Percentiles rank a stretch among this genome's conserved stretches.
phyloP scores from a whole-genome alignment of 1,140 invertebrate genomes.

The Eumeta japonica region DNA sequence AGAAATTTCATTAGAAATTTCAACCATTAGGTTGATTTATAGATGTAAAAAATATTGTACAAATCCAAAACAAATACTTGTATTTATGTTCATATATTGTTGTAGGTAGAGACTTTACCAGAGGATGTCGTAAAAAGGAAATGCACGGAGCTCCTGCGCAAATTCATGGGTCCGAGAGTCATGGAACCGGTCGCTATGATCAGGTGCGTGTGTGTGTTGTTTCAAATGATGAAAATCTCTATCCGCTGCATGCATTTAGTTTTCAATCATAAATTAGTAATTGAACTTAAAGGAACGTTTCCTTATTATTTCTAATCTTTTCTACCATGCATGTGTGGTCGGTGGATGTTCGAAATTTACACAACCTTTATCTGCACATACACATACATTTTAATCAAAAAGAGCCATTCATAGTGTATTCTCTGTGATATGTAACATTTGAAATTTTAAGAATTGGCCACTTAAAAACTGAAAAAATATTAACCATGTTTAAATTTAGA shows the following conservation, averaged over 20 bases:
- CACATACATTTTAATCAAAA: too few species aligned
- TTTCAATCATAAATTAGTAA: conserved; percentile 2
- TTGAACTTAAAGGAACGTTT: neutral
- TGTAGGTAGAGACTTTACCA: conserved; percentile 33
- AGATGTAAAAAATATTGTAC: too few species aligned
- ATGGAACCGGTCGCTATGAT: conserved; percentile 23
- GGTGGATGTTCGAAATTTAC: neutral
- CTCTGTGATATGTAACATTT: too few species aligned
- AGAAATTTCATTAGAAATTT: too few species aligned
- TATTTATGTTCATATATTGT: neutral
- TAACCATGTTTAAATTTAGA: too few species aligned
- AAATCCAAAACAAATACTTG: too few species aligned
- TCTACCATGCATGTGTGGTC: neutral
- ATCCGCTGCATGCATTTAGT: too few species aligned
- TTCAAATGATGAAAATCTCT: too few species aligned
- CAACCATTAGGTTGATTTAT: too few species aligned
- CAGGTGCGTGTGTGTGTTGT: conserved; percentile 11
- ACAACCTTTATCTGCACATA: neutral
- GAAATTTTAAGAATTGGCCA: too few species aligned
- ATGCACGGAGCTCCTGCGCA: conserved; percentile 21
- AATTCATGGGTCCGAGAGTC: conserved; percentile 22
- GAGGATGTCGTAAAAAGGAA: conserved; percentile 32
- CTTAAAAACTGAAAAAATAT: too few species aligned
- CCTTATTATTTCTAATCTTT: neutral
- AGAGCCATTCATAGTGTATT: too few species aligned